Base-by-base conservation (phyloP, 2,888 invertebrate genomes). In the Lithophane semibrunnea region DNA sequence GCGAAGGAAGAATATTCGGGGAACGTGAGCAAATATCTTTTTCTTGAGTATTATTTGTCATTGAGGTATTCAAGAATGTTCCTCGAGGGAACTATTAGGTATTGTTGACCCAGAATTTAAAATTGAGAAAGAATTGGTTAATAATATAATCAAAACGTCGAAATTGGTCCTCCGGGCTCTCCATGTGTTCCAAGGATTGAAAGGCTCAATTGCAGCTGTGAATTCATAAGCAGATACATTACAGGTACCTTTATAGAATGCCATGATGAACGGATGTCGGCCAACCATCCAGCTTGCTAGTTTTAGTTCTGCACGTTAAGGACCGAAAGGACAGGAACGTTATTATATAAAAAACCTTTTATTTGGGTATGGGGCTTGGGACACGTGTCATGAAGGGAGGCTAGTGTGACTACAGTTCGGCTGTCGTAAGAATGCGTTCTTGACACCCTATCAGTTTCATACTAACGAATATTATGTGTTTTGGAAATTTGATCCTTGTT, bases 61-160 rank as follows among this genome's bases (percentile, higher is more conserved):
- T 58, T 66, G 24, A 16, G 29, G 61, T 37, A 73, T 74, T 63
- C 66, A 49, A 71, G 66, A 86, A 72, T 75, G 13, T 75, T 75
- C 88, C 86, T 86, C 54, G 44, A 82, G 87, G 88, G 88, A 69
- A n/a, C 65, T 84, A 88, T 88, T 84, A 77, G 60, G 52, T 69
- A 69, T 56, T 60, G 70, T 24, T 73, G 88, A 72, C 79, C 77
- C 61, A 73, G 73, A 85, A 81, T 88, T 67, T 72, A 64, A 67
- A 75, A 75, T 70, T 75, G 63, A 0, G 1, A 21, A 68, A 56
- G 61, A 60, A 79, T 81, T 82, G 79, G 52, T 56, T 75, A 75
- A 80, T 65, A 72, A 66, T 72, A 69, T 68, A 61, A 72, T 69
- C 56, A 66, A 75, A 52, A 37, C 12, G 4, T 75, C 18, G 7